These are phyloP conservation scores for Noctilio leporinus DNA, from an alignment of 2,113 vertebrate genomes.

Conservation along the genomic window DNA sequence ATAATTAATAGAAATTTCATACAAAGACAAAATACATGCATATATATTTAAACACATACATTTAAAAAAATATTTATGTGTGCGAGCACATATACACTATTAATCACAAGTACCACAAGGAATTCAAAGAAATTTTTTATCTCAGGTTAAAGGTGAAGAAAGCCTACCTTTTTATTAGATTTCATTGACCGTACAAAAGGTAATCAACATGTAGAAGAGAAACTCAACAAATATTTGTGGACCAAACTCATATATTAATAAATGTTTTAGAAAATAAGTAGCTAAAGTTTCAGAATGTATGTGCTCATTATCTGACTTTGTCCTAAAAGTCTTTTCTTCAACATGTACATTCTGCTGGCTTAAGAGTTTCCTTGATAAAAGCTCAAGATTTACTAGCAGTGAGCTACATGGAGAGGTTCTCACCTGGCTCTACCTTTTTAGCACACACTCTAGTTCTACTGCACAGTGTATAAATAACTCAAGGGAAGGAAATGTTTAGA, in stretches of 20 bases:
- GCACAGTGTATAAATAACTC: not conserved
- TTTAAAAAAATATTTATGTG: not conserved
- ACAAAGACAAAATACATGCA: not conserved
- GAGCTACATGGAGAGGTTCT: not conserved
- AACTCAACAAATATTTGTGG: not conserved
- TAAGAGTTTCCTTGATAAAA: not conserved
- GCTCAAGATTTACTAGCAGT: not conserved
- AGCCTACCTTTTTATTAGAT: not conserved
- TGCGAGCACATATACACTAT: not conserved
- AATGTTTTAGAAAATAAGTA: not conserved
- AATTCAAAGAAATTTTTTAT: not conserved
- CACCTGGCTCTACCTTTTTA: not conserved
- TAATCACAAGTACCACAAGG: not conserved
- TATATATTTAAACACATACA: not conserved
- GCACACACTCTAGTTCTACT: not conserved
- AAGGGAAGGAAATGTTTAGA: slow-evolving; percentile 25
- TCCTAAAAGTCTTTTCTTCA: not conserved
- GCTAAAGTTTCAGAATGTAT: not conserved
- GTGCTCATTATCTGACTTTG: not conserved
- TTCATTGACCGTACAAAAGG: not conserved
- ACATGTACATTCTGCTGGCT: not conserved
- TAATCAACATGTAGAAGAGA: not conserved
- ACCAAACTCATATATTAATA: not conserved
- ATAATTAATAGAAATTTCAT: not conserved
- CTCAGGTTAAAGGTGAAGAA: not conserved